A percentile compares a stretch with the other conserved stretches of the same genome.
Conservation (phyloP, 2,113 vertebrate genomes). For the Charadrius vociferus region DNA sequence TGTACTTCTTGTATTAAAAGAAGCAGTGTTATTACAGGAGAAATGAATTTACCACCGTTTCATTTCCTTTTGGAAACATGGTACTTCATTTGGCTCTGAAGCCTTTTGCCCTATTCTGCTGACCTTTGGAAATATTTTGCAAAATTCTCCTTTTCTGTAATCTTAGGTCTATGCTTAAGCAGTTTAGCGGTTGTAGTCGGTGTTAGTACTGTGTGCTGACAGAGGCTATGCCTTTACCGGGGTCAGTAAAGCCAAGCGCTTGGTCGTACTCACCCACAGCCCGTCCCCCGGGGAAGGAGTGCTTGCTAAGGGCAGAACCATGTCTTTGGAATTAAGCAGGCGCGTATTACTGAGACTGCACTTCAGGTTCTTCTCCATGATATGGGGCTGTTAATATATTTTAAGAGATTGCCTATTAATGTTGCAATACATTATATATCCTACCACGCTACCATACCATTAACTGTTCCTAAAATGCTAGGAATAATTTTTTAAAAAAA, state of each 20-base stretch:
- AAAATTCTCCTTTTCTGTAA: background rate
- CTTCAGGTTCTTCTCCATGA: background rate
- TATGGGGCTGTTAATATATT: background rate
- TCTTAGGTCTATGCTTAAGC: accelerated
- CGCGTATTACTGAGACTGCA: background rate
- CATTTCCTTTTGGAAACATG: background rate
- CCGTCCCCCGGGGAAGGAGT: background rate
- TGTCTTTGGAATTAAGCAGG: background rate
- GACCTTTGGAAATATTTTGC: background rate
- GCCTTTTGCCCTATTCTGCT: background rate
- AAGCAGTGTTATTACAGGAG: background rate
- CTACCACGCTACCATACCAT: conserved; percentile 9
- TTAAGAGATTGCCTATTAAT: conserved; percentile 29
- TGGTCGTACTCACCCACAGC: background rate
- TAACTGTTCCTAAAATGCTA: conserved; percentile 48
- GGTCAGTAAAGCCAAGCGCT: background rate
- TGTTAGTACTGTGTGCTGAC: background rate
- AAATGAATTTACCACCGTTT: background rate
- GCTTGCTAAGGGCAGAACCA: background rate
- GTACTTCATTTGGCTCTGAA: background rate
- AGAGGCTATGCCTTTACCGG: background rate
- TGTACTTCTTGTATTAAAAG: background rate
- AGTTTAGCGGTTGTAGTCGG: accelerated
- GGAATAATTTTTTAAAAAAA: background rate
- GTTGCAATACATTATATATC: conserved; percentile 44